A percentile compares a stretch with the other conserved stretches of the same genome.
These are phyloP conservation scores for Atherix ibis DNA, from an alignment of 2,888 invertebrate genomes.

Conservation along the genomic window DNA sequence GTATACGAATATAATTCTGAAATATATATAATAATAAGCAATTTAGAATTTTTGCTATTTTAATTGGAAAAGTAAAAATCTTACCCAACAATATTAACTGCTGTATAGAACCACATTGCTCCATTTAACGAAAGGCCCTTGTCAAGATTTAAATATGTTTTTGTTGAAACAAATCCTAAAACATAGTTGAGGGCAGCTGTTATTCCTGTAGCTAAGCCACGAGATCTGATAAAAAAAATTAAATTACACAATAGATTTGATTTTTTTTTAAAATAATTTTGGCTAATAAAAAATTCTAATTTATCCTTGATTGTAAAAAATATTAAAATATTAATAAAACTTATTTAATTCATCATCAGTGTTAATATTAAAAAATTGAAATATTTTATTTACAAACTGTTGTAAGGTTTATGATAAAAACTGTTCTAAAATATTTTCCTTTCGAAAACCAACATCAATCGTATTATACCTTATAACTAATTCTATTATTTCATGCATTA, in stretches of 20 bases:
- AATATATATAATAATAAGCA: not conserved
- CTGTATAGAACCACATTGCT: conserved; percentile 36
- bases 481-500: too few relatives aligned
- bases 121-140: conserved; percentile 33
- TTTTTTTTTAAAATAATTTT: too few relatives aligned
- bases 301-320: not conserved
- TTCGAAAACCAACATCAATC: too few relatives aligned
- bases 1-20: conserved; percentile 33
- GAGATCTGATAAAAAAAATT: conserved; percentile 10
- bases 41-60: not conserved
- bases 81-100: conserved; percentile 32
- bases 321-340: conserved; percentile 1
- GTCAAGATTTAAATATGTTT: conserved; percentile 38
- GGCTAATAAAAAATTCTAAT: conserved; percentile 1
- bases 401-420: too few relatives aligned
- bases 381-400: too few relatives aligned
- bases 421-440: too few relatives aligned
- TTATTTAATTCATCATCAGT: not conserved
- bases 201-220: conserved; percentile 17
- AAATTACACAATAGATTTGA: too few relatives aligned
- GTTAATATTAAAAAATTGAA: too few relatives aligned
- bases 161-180: conserved; percentile 37
- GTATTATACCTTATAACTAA: too few relatives aligned
- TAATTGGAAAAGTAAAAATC: not conserved
- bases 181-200: conserved; percentile 39